These are phyloP conservation scores for Sus cebifrons DNA, from an alignment of 2,797 vertebrate species.

Conservation along the genomic window DNA sequence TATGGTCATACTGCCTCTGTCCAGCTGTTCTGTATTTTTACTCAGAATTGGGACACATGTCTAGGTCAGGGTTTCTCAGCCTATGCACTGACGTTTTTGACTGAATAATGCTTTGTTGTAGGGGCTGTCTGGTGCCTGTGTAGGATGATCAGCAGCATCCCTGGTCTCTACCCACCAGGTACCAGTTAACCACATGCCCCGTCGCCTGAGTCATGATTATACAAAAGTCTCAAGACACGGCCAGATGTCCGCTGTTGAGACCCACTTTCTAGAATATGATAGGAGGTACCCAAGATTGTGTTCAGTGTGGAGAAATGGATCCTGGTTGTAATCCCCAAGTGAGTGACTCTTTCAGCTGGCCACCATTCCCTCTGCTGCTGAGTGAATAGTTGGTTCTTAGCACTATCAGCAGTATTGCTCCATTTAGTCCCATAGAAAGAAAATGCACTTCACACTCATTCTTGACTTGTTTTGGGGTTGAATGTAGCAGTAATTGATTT, in stretches of 20 bases:
- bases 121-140: neutral
- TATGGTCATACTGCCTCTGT: neutral
- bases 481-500: conserved; percentile 15
- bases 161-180: neutral
- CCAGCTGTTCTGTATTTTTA: neutral
- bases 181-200: neutral
- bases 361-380: neutral
- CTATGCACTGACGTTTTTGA: conserved; percentile 27
- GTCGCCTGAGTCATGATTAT: neutral
- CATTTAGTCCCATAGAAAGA: neutral
- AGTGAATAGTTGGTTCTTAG: neutral
- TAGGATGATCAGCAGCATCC: neutral
- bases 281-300: neutral
- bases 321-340: neutral
- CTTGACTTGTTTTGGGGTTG: neutral
- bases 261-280: neutral
- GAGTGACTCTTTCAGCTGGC: neutral
- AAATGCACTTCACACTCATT: neutral
- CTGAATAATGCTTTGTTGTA: conserved; percentile 16
- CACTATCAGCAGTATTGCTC: neutral
- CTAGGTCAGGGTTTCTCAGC: conserved; percentile 15
- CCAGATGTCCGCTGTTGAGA: neutral
- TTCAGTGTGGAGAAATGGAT: conserved; percentile 15
- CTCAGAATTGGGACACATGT: conserved; percentile 37
- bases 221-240: neutral